A percentile compares a stretch with the other conserved stretches of the same genome.
phyloP scores from a whole-genome alignment of 1,140 invertebrate genomes.

The Diabrotica undecimpunctata region DNA sequence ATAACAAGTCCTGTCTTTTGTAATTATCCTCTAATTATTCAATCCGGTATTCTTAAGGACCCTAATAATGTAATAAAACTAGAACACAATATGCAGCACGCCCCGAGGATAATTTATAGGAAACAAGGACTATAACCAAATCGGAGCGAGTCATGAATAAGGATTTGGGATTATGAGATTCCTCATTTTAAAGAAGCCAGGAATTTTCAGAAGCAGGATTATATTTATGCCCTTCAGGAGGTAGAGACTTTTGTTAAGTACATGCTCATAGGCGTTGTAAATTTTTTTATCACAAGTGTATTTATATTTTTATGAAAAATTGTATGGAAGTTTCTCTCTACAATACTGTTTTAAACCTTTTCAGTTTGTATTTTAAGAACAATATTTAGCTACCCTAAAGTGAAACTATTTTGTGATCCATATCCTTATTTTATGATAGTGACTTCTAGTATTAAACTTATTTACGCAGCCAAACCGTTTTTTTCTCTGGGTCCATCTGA shows the following conservation, averaged over 20 bases:
- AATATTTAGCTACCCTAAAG: no score
- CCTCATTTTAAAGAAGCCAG: constrained; percentile 21
- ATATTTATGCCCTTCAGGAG: no score
- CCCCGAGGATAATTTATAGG: constrained; percentile 5
- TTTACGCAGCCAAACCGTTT: no score
- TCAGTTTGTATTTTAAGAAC: no score
- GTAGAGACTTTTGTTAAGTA: no score
- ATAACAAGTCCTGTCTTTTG: neutral
- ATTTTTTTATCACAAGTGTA: neutral
- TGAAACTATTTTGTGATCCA: no score
- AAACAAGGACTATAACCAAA: constrained; percentile 17
- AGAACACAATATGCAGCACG: constrained; percentile 9
- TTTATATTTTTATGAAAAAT: neutral
- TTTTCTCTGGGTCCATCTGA: no score
- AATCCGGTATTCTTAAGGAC: neutral
- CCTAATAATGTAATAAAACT: constrained; percentile 9
- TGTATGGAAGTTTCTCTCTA: neutral
- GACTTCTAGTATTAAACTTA: no score
- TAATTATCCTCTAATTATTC: constrained; percentile 10
- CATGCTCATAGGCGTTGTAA: neutral
- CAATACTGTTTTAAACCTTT: neutral
- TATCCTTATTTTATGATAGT: no score
- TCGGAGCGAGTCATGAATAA: constrained; percentile 24
- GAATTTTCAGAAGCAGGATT: constrained; percentile 8
- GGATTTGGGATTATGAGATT: constrained; percentile 25